Base-by-base conservation (phyloP, 2,888 invertebrate species). In the Colletes collaris region DNA sequence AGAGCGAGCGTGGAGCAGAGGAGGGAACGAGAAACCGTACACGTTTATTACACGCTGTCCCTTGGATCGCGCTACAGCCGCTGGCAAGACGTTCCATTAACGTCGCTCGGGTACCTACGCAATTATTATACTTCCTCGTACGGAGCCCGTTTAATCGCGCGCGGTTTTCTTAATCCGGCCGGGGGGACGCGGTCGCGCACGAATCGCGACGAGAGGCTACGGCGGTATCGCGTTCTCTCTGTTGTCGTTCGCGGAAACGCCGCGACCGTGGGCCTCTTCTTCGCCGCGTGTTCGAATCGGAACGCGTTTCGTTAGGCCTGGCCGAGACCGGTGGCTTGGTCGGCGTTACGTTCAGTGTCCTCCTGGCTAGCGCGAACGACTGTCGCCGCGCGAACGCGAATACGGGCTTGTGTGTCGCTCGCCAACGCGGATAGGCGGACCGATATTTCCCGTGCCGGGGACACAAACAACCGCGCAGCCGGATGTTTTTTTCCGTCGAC, bases 41-140 rank as follows among this genome's bases (percentile, higher is more conserved):
- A 78, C 84, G 81, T 83, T 87, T 87, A 87, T 86, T 86, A 86
- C 86, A 76, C 81, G 81, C 79, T 79, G 78, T 85, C 84, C 85
- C 80, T 84, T 76, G 83, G 71, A 77, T 82, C 82, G 70, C 59
- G 75, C 78, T 79, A 67, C 76, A 69, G 76, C 78, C 80, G 76
- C 73, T 76, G 82, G 82, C 79, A 81, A 84, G 84, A 84, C 83
- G 84, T 86, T 86, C 82, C 84, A 86, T 86, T 86, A 82, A 79
- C 82, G 82, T 83, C 79, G 79, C 82, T 67, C 10, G 71, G 74
- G 76, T 83, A 79, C 83, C 78, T 82, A 82, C 79, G 83, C 83
- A 80, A 83, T 83, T 82, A 83, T 82, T 82, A 82, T 82, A 79
- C 83, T 83, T 83, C 83, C 83, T 82, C 65, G 85, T 84, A 66